Evolutionary conservation across 2,888 invertebrate genomes (phyloP).

Genomic region (Cheilosia urbana): DNA sequence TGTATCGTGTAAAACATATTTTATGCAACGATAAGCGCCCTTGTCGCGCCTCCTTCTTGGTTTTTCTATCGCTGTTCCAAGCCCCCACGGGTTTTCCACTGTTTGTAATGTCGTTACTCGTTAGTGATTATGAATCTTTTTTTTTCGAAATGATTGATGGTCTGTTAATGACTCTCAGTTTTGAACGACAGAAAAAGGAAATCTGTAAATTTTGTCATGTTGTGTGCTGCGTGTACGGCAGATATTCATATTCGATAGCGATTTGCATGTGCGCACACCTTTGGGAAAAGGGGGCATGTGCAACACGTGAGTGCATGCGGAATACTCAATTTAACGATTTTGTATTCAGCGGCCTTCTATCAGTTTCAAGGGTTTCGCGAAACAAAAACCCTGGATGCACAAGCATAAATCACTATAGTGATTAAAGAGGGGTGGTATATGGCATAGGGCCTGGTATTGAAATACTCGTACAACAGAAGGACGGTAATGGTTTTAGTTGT

Average conservation of each 20-base stretch:
- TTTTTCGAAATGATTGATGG: slow-evolving; percentile 71
- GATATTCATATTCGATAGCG: slow-evolving; percentile 61
- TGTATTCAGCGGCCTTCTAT: slow-evolving; percentile 56
- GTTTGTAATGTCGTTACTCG: slow-evolving; percentile 75
- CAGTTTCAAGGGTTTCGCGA: slow-evolving; percentile 70
- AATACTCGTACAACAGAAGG: slow-evolving; percentile 2
- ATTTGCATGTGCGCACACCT: slow-evolving; percentile 72
- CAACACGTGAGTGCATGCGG: slow-evolving; percentile 70
- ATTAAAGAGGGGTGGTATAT: slow-evolving; percentile 58
- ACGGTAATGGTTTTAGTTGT: slow-evolving; percentile 16
- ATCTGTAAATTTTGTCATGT: slow-evolving; percentile 58
- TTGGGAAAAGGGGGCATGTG: slow-evolving; percentile 63
- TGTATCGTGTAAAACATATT: slow-evolving; percentile 71
- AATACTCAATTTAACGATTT: slow-evolving; percentile 70
- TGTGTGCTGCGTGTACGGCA: slow-evolving; percentile 13
- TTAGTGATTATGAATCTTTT: slow-evolving; percentile 75
- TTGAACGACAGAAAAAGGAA: slow-evolving; percentile 39
- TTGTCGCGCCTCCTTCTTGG: slow-evolving; percentile 61
- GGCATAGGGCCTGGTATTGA: neutral
- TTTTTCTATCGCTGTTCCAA: slow-evolving; percentile 16
- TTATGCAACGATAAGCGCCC: slow-evolving; percentile 74
- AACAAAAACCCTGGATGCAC: slow-evolving; percentile 52
- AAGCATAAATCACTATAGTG: slow-evolving; percentile 70
- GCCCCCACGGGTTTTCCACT: slow-evolving; percentile 52
- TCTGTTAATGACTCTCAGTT: slow-evolving; percentile 75